Evolutionary conservation across 1,140 invertebrate genomes (phyloP).

Genomic region (Protaetia brevitarsis): DNA sequence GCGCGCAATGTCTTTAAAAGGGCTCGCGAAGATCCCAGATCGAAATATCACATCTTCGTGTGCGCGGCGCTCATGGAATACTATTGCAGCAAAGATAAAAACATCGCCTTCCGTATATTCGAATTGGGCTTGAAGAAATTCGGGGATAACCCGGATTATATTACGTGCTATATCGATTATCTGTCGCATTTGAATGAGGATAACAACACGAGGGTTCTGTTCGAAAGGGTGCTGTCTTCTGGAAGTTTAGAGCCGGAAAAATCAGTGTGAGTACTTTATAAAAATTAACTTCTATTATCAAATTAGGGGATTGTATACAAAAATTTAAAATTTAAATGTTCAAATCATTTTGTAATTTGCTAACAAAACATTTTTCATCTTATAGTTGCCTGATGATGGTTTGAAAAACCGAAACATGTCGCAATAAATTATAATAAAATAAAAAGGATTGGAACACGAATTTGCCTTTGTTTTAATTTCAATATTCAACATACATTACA

Average conservation of each 20-base stretch:
- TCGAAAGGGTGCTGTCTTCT: conserved; percentile 93
- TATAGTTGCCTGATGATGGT: too few species aligned
- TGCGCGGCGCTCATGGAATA: conserved; percentile 98
- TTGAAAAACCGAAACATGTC: too few species aligned
- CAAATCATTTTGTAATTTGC: too few species aligned
- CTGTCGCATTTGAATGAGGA: conserved; percentile 99
- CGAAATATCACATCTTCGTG: conserved; percentile 91
- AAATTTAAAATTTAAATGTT: too few species aligned
- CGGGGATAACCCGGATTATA: conserved; percentile 89
- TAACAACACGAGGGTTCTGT: conserved; percentile 97
- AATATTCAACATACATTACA: too few species aligned
- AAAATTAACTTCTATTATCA: background rate
- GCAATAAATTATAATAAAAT: too few species aligned
- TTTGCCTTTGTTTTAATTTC: too few species aligned
- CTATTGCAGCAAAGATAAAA: conserved; percentile 98
- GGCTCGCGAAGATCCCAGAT: conserved; percentile 85
- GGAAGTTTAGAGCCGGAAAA: conserved; percentile 89
- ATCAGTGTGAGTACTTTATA: conserved; percentile 71
- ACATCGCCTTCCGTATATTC: conserved; percentile 97
- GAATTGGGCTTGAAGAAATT: conserved; percentile 97
- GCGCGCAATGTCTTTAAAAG: conserved; percentile 93
- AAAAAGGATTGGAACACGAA: too few species aligned
- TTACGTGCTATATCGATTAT: conserved; percentile 95
- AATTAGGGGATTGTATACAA: too few species aligned
- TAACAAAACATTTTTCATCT: too few species aligned